Evolutionary conservation across 2,888 invertebrate species (phyloP).

Genomic region (Panzeria rudis): DNA sequence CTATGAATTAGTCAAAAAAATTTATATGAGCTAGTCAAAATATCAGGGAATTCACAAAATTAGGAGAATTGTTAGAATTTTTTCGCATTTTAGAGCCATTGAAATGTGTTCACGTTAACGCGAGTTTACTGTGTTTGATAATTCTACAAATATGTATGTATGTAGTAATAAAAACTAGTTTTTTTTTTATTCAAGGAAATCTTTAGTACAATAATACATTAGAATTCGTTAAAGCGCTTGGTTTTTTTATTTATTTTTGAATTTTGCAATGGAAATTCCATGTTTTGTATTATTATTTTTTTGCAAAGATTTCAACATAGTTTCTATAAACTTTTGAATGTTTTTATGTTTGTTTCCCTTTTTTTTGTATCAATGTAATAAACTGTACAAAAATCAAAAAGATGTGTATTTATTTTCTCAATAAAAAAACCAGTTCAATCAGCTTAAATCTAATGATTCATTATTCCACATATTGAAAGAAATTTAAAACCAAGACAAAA

Average conservation of each 20-base stretch:
- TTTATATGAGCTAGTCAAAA: too few relatives aligned
- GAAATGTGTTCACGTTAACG: too few relatives aligned
- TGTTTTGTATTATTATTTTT: background rate
- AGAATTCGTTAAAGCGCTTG: background rate
- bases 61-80: too few relatives aligned
- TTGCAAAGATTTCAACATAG: background rate
- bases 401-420: background rate
- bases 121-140: too few relatives aligned
- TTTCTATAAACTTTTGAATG: background rate
- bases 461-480: slow-evolving; percentile 14
- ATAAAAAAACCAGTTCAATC: slow-evolving; percentile 46
- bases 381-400: background rate
- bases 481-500: slow-evolving; percentile 8
- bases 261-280: background rate
- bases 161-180: too few relatives aligned
- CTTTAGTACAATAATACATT: too few relatives aligned
- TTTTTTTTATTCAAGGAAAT: too few relatives aligned
- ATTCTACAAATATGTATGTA: too few relatives aligned
- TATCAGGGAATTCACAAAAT: too few relatives aligned
- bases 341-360: background rate
- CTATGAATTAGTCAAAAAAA: too few relatives aligned
- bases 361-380: background rate
- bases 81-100: too few relatives aligned
- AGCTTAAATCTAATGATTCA: slow-evolving; percentile 48
- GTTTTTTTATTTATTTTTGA: background rate